Base-by-base conservation (phyloP, 2,113 vertebrate genomes). In the Nothobranchius kuhntae region DNA sequence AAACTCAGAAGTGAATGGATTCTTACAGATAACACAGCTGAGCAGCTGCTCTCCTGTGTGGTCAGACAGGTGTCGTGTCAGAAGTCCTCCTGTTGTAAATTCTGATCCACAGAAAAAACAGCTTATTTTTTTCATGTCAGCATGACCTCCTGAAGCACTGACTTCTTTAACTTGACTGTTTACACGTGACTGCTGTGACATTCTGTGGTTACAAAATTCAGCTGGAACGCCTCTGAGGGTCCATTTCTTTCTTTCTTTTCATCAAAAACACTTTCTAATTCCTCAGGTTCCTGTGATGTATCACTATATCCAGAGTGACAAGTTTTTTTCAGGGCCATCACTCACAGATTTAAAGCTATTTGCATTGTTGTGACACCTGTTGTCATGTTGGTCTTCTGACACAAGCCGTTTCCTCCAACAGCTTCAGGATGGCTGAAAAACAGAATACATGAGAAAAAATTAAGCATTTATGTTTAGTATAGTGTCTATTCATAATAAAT, bases 41-140 rank as follows among this genome's bases (percentile, higher is more conserved):
- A 53, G 51, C 6, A 17, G n/a, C 42, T 64, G 61, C 24, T 71
- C 81, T 64, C 65, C 70, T 0, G 54, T 53, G 0, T 81, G 74
- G 17, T 61, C n/a, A 1, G 47, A 46, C 1, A 45, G 13, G 48
- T 73, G 79, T 17, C 36, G 40, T 0, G 78, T 69, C 40, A 81
- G 46, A 44, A 17, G 13, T 30, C 73, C 73, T 24, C 17, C 78
- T 6, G 65, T 57, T 2, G n/a, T 5, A 30, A 73, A 77, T 26
- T 7, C 21, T 50, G 71, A 69, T 4, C 40, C 69, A 15, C 73
- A 81, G 35, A 65, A 69, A 30, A 62, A 73, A n/a, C 74, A 81
- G 1, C 46, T 38, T 0, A 77, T 7, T 40, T 8, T 6, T 53
- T 65, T 66, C 6, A n/a, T 30, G 11, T 55, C 24, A 17, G 38